Evolutionary conservation across 2,113 vertebrate genomes (phyloP).

Genomic region (Syrrhaptes paradoxus): DNA sequence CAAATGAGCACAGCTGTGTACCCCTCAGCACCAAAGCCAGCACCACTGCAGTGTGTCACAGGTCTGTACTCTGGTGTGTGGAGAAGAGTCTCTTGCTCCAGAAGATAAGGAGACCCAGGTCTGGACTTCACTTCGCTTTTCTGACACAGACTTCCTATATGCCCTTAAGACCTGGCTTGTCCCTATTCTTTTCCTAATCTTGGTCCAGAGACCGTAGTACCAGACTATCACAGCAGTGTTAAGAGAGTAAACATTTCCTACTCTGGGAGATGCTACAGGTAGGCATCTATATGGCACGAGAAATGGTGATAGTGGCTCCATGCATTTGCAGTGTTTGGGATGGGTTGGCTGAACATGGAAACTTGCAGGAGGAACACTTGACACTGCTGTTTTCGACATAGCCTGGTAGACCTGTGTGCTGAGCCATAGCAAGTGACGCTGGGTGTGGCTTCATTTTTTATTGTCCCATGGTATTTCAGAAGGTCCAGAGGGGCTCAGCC

Average conservation of each 20-base stretch:
- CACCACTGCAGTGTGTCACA: neutral
- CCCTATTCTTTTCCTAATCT: neutral
- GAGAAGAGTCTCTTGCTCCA: neutral
- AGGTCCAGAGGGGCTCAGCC: neutral
- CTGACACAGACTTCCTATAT: neutral
- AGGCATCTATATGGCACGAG: neutral
- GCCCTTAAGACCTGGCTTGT: neutral
- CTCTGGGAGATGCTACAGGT: neutral
- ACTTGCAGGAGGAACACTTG: neutral
- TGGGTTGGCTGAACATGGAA: neutral
- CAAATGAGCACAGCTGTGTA: neutral
- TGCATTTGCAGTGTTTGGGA: neutral
- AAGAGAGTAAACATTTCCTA: neutral
- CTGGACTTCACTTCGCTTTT: neutral
- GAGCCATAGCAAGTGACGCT: neutral
- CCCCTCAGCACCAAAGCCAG: neutral
- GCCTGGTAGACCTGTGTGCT: neutral
- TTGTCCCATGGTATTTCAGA: neutral
- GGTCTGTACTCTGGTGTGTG: fast-evolving
- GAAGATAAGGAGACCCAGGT: neutral
- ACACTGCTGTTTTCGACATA: neutral
- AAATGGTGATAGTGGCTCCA: neutral
- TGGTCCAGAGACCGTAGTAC: neutral
- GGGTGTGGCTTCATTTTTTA: neutral
- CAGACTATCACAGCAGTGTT: neutral